Evolutionary conservation across 1,140 invertebrate species (phyloP).

Genomic region (Scaptomyza hsui): DNA sequence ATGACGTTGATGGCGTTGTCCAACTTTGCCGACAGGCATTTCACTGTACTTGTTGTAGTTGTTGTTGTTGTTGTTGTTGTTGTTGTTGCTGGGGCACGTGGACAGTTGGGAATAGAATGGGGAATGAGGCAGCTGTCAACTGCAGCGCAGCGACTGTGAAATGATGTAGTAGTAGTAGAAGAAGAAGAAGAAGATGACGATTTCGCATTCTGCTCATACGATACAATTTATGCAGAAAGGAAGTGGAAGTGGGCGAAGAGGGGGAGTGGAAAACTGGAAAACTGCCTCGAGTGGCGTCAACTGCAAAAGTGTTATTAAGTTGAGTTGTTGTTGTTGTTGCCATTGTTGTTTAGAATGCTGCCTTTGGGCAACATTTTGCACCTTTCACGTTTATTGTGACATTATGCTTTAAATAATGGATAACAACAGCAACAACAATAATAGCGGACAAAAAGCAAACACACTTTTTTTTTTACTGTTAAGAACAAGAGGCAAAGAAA

Average conservation of each 20-base stretch:
- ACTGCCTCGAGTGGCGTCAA: slow-evolving; percentile 49
- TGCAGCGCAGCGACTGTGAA: slow-evolving; percentile 23
- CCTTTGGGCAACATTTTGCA: slow-evolving; percentile 74
- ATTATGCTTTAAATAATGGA: slow-evolving; percentile 81
- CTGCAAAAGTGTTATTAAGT: slow-evolving; percentile 70
- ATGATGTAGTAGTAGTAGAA: neutral
- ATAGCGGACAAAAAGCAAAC: slow-evolving; percentile 57
- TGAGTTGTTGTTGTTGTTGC: slow-evolving; percentile 36
- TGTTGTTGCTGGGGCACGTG: slow-evolving; percentile 15
- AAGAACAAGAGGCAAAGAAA: slow-evolving; percentile 46
- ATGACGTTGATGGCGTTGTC: slow-evolving; percentile 31
- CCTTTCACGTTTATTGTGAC: slow-evolving; percentile 80
- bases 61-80: slow-evolving; percentile 40
- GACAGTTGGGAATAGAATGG: slow-evolving; percentile 6
- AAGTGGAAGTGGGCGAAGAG: neutral
- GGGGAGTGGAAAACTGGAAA: slow-evolving; percentile 6
- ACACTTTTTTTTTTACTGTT: slow-evolving; percentile 31
- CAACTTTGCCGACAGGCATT: slow-evolving; percentile 49
- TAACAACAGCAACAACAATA: slow-evolving; percentile 47
- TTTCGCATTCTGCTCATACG: slow-evolving; percentile 24
- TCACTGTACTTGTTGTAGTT: slow-evolving; percentile 32
- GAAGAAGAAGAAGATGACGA: slow-evolving; percentile 16
- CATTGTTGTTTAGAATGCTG: slow-evolving; percentile 30
- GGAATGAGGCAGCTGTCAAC: slow-evolving; percentile 29
- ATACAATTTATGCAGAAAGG: slow-evolving; percentile 53